Evolutionary conservation across 2,113 vertebrate genomes (phyloP), one percentile per base, ranked within the genome.

Genomic region (Daubentonia madagascariensis): DNA sequence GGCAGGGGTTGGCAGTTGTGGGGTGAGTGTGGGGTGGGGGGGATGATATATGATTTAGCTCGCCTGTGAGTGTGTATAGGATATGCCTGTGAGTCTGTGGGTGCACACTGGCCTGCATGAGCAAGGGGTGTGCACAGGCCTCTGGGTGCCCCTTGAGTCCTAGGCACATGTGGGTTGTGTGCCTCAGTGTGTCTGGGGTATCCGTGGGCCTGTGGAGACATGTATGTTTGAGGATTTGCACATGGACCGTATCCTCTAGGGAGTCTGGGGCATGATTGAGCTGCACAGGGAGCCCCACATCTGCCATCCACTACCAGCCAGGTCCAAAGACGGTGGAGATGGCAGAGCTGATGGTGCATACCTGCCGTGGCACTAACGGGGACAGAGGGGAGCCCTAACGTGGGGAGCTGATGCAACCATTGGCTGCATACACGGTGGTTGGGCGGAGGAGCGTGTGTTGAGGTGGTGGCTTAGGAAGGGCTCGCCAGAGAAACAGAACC

Each of bases 21-120:
- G 43, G 3, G 52, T 8, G 70, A 9, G 4, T 12, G 7, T 17
- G 28, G 23, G 54, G 28, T 35, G 3, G n/a, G 61, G 63, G 13
- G 45, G 20, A 28, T 1, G 1, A 0, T 0, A 3, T 3, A 8
- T 0, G 9, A 18, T 43, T 63, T 22, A 3, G 25, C 25, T 28
- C 59, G 4, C 7, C 3, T 6, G 3, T 30, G 73, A 1, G 6
- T 2, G 5, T 16, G 9, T 10, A 0, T 1, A 50, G 8, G 5
- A 25, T 1, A 3, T 0, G 0, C 0, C 0, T 16, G 37, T 37
- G 57, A 1, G 0, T 17, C n/a, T 17, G 72, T 2, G 59, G 16
- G 57, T 0, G 23, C 5, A 3, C 16, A 4, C 16, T 9, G 22
- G 48, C 73, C 70, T 37, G 14, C 8, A 1, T 16, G 14, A 18